phyloP scores from a whole-genome alignment of 2,797 vertebrate genomes.

The Monodelphis domestica region DNA sequence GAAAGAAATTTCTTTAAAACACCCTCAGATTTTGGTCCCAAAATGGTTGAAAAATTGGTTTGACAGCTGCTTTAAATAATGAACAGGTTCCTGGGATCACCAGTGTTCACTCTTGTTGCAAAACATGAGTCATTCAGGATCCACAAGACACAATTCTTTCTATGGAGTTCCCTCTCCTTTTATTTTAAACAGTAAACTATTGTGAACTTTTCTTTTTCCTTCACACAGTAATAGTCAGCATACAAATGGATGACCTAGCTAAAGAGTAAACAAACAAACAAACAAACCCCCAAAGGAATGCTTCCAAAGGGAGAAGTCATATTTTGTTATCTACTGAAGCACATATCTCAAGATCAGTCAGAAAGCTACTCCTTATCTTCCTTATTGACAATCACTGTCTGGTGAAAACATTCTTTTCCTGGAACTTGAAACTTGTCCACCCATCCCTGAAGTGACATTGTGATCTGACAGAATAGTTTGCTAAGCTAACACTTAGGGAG shows the following conservation, averaged over 20 bases:
- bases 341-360: constrained; percentile 56
- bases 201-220: constrained; percentile 65
- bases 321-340: constrained; percentile 46
- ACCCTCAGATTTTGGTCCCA: constrained; percentile 41
- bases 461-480: constrained; percentile 49
- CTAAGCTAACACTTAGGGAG: constrained; percentile 64
- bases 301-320: constrained; percentile 29
- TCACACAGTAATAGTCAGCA: constrained; percentile 59
- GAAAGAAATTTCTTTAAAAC: constrained; percentile 13
- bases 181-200: constrained; percentile 61
- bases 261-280: constrained; percentile 3
- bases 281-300: constrained; percentile 43
- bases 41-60: constrained; percentile 40
- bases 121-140: constrained; percentile 45
- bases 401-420: constrained; percentile 62
- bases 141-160: constrained; percentile 36
- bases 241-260: constrained; percentile 32
- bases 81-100: constrained; percentile 52
- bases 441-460: constrained; percentile 48
- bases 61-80: constrained; percentile 58
- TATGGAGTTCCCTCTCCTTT: constrained; percentile 54
- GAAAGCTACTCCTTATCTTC: constrained; percentile 50
- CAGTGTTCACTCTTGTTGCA: constrained; percentile 38
- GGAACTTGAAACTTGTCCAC: constrained; percentile 51
- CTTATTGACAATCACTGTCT: constrained; percentile 55